These are phyloP conservation scores for Gymnodraco acuticeps DNA, from an alignment of 2,797 vertebrate species.

Conservation along the genomic window DNA sequence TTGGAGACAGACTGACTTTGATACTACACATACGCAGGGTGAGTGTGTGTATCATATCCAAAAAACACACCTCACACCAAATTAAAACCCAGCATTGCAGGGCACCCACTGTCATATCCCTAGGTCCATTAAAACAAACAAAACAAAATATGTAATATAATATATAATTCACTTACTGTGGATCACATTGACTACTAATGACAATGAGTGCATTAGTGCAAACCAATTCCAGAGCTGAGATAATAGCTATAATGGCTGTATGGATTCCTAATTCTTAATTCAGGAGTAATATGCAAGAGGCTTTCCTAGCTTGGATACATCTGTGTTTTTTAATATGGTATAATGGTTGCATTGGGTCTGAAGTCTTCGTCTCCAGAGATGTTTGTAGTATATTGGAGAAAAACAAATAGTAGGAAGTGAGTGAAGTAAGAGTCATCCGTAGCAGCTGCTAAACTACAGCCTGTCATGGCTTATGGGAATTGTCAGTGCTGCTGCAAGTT, in stretches of 20 bases:
- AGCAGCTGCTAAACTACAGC: slow-evolving; percentile 16
- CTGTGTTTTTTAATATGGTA: neutral
- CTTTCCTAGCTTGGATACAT: neutral
- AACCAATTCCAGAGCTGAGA: neutral
- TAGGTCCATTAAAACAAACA: neutral
- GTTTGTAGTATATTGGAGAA: slow-evolving; percentile 4
- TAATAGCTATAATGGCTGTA: no score
- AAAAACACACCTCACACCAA: neutral
- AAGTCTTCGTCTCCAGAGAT: neutral
- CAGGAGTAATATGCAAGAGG: neutral
- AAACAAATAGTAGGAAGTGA: neutral
- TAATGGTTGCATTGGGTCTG: neutral
- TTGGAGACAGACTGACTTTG: slow-evolving; percentile 37
- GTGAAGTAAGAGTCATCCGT: neutral
- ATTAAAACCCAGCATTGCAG: neutral
- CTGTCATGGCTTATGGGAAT: slow-evolving; percentile 10
- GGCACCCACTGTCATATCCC: neutral
- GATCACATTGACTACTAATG: neutral
- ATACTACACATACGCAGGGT: neutral
- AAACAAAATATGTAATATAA: slow-evolving; percentile 3
- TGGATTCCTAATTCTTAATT: neutral
- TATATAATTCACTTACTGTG: neutral
- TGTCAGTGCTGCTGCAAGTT: slow-evolving; percentile 15
- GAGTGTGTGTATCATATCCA: slow-evolving; percentile 1
- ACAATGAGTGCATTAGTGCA: neutral